Conservation (phyloP, 1,140 invertebrate species). For the Bombus waltoni region DNA sequence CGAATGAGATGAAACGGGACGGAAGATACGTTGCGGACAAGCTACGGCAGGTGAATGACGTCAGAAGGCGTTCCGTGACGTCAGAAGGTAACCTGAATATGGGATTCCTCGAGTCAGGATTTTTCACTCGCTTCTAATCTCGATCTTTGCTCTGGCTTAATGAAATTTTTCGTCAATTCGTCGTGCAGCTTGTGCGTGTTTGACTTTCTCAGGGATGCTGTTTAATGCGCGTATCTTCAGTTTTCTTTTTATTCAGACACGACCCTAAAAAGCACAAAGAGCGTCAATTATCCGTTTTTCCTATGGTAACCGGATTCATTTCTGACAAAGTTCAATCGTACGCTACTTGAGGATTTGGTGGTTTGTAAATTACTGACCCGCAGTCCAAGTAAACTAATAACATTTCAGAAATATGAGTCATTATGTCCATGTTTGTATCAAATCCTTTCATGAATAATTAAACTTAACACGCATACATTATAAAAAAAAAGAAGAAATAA, state of each 20-base stretch:
- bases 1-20: constrained; percentile 31
- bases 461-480: not conserved
- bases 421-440: no score
- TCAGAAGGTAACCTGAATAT: constrained; percentile 67
- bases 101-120: constrained; percentile 8
- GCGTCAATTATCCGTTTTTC: not conserved
- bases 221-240: not conserved
- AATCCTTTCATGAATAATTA: not conserved
- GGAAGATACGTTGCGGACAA: constrained; percentile 56
- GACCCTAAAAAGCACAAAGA: not conserved
- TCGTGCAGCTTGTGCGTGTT: not conserved
- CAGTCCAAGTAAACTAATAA: no score
- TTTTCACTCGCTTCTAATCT: not conserved
- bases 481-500: no score
- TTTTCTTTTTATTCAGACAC: not conserved
- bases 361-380: no score
- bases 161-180: not conserved
- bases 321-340: not conserved
- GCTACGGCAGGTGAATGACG: constrained; percentile 72
- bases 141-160: not conserved
- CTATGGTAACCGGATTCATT: not conserved
- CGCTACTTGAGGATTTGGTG: not conserved
- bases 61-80: constrained; percentile 71
- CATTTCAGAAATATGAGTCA: no score
- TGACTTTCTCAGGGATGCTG: not conserved